Evolutionary conservation across 2,797 vertebrate genomes (phyloP).

Genomic region (Scyliorhinus canicula): DNA sequence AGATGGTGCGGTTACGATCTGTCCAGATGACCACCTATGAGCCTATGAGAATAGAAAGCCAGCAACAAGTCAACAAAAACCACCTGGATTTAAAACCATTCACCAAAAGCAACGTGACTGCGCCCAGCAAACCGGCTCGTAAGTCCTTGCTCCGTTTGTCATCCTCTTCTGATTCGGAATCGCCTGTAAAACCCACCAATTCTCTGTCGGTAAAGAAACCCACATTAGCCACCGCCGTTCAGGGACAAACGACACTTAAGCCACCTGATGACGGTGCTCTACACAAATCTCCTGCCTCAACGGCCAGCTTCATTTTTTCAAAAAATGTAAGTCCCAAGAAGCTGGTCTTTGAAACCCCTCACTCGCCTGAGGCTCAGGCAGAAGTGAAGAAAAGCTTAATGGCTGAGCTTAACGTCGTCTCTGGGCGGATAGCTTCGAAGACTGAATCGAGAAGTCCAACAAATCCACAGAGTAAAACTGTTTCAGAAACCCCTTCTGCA

Average conservation of each 20-base stretch:
- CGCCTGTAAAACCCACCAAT: slow-evolving; percentile 58
- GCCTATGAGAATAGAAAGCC: slow-evolving; percentile 44
- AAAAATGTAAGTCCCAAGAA: slow-evolving; percentile 68
- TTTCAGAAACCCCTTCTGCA: slow-evolving; percentile 44
- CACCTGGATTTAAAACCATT: slow-evolving; percentile 45
- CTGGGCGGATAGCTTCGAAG: slow-evolving; percentile 54
- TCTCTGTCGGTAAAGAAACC: not conserved
- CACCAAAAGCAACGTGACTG: not conserved
- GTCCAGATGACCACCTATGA: slow-evolving; percentile 58
- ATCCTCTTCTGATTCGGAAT: slow-evolving; percentile 44
- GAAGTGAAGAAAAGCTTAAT: slow-evolving; percentile 65
- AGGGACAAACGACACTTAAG: slow-evolving; percentile 44
- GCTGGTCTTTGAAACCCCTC: slow-evolving; percentile 64
- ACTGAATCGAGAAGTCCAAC: not conserved
- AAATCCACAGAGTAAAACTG: not conserved
- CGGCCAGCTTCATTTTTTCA: slow-evolving; percentile 89
- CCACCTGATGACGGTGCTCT: slow-evolving; percentile 52
- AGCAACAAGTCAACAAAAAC: not conserved
- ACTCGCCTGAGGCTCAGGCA: slow-evolving; percentile 58
- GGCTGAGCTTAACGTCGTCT: slow-evolving; percentile 64
- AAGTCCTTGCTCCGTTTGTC: slow-evolving; percentile 64
- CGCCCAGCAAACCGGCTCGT: slow-evolving; percentile 65
- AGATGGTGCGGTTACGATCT: slow-evolving; percentile 89
- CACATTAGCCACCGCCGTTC: not conserved
- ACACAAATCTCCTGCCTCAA: slow-evolving; percentile 70